Evolutionary conservation across 2,888 invertebrate species (phyloP), one percentile per base, ranked within the genome.

Genomic region (Ommatoiulus sabulosus): DNA sequence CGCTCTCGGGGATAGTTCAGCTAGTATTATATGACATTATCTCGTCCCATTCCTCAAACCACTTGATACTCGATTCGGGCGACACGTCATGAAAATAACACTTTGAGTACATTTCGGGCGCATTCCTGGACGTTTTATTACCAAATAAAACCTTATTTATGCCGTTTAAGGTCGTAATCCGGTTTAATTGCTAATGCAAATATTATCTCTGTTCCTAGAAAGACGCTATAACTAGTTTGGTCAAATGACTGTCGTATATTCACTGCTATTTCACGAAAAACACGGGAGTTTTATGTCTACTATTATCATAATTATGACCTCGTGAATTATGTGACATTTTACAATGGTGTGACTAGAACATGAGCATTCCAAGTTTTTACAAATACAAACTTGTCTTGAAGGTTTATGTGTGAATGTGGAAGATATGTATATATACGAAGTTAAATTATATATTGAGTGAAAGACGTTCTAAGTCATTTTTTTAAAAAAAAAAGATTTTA

Each of bases 11-110:
- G 72, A 72, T 72, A 72, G 10, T 72, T 8, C 72, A 72, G 72
- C 72, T 24, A 20, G 72, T 72, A 17, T 24, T 72, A 72, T 72
- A 24, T 72, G 4, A 24, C 24, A 24, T 72, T 72, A 72, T 72
- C 72, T 72, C 72, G 20, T 72, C 8, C 17, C 72, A 8, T 72
- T 72, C 24, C 72, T 72, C 3, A 72, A 72, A 72, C 72, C 72
- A 72, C 72, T 72, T 72, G 72, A 72, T 24, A 72, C 72, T 72
- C 72, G 24, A 72, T 17, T 72, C 72, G 24, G 0, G 24, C 72
- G 72, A 72, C 72, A 72, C 72, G 72, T 72, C 72, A 72, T 72
- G 72, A 72, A 72, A 72, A 72, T 72, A 72, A 72, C 72, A 72
- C 72, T 57, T 12, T 24, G 24, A 72, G 24, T 72, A 72, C 72